Percentiles rank a stretch among this genome's conserved stretches.
phyloP scores from a whole-genome alignment of 2,797 vertebrate species.

The Alfaro cultratus region DNA sequence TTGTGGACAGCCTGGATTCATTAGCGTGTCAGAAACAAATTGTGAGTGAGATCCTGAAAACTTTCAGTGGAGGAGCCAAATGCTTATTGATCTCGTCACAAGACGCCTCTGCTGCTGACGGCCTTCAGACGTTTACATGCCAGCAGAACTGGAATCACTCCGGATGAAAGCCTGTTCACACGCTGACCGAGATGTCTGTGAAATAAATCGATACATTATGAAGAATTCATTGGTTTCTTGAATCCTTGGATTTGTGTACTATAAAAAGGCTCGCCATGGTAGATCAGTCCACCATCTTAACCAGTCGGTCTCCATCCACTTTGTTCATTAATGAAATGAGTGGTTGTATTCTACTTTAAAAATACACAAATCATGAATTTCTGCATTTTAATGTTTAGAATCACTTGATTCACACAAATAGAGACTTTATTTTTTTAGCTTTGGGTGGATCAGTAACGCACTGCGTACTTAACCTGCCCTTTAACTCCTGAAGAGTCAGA shows the following conservation, averaged over 20 bases:
- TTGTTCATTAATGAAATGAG: background rate
- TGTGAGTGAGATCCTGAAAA: constrained; percentile 37
- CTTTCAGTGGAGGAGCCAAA: constrained; percentile 28
- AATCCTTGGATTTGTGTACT: too few species aligned
- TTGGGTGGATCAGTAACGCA: background rate
- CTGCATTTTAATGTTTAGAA: background rate
- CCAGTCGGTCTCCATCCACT: too few species aligned
- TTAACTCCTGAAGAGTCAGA: constrained; percentile 60
- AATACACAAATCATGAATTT: background rate
- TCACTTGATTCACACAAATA: background rate
- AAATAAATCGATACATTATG: constrained; percentile 5
- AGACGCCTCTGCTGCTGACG: constrained; percentile 40
- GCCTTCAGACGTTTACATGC: constrained; percentile 24
- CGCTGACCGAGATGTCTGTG: constrained; percentile 44
- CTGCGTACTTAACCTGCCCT: background rate
- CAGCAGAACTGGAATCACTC: constrained; percentile 39
- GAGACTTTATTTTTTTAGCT: too few species aligned
- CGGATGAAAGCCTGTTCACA: constrained; percentile 16
- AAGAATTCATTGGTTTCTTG: background rate
- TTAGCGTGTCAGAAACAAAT: constrained; percentile 53
- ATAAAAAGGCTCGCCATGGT: background rate
- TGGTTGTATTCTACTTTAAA: background rate
- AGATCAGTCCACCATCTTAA: background rate
- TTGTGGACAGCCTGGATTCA: constrained; percentile 18
- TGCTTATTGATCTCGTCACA: constrained; percentile 50